A percentile compares a stretch with the other conserved stretches of the same genome.
These are phyloP conservation scores for Propithecus coquereli DNA, from an alignment of 2,113 vertebrate genomes.

Conservation along the genomic window DNA sequence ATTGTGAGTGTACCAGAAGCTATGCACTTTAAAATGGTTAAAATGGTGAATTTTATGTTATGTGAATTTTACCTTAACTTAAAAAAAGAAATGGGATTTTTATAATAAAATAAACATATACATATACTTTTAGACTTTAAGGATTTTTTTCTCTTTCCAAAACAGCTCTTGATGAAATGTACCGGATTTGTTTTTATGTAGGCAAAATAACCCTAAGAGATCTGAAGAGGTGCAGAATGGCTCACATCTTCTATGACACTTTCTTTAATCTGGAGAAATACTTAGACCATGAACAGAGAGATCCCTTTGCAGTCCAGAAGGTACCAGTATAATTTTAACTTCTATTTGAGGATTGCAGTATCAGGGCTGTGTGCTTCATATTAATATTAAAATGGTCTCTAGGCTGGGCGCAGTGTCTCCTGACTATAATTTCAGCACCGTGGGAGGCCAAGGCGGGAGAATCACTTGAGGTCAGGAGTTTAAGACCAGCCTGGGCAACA, in stretches of 20 bases:
- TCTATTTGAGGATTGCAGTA: background rate
- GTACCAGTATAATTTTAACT: constrained; percentile 77
- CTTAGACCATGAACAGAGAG: constrained; percentile 98
- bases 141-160: background rate
- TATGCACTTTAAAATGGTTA: background rate
- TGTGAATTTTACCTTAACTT: background rate
- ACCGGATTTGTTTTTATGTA: constrained; percentile 72
- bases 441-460: no score
- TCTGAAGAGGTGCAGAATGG: constrained; percentile 96
- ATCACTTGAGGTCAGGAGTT: no score
- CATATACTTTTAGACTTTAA: constrained; percentile 9
- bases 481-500: no score
- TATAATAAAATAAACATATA: constrained; percentile 8
- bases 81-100: background rate
- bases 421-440: no score
- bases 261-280: constrained; percentile 99
- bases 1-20: background rate
- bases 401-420: no score
- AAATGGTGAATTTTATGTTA: background rate
- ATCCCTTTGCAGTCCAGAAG: constrained; percentile 99
- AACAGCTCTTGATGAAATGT: constrained; percentile 27
- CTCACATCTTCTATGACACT: constrained; percentile 97
- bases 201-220: constrained; percentile 95
- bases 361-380: background rate
- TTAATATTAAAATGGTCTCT: background rate